Evolutionary conservation across 2,797 vertebrate species (phyloP).

Genomic region (Melanotaenia nigrans): DNA sequence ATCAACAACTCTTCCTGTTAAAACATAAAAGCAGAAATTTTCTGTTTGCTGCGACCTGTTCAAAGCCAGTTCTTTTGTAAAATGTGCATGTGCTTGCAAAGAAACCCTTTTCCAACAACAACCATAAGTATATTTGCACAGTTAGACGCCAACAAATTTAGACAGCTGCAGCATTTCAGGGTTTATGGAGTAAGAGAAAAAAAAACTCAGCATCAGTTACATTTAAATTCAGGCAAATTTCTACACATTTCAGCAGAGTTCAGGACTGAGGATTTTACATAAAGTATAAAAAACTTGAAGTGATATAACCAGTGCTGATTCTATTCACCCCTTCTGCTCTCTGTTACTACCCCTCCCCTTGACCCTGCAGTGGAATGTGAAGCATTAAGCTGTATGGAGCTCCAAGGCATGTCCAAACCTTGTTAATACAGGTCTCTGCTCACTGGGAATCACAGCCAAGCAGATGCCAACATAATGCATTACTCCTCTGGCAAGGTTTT

Average conservation of each 20-base stretch:
- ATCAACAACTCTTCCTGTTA: constrained; percentile 17
- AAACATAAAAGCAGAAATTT: constrained; percentile 24
- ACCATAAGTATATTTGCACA: not conserved
- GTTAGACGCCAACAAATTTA: constrained; percentile 18
- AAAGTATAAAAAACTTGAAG: constrained; percentile 6
- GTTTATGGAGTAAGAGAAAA: constrained; percentile 14
- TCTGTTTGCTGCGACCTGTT: constrained; percentile 3
- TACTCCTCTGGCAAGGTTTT: constrained; percentile 47
- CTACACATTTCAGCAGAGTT: constrained; percentile 12
- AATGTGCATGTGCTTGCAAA: not conserved
- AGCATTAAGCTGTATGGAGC: constrained; percentile 52
- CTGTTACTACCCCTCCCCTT: constrained; percentile 35
- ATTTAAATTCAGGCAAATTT: constrained; percentile 14
- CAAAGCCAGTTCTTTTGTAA: constrained; percentile 7
- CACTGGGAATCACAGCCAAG: constrained; percentile 53
- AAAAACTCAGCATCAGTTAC: not conserved
- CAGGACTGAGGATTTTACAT: not conserved
- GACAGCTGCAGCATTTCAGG: constrained; percentile 27
- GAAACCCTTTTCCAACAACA: not conserved
- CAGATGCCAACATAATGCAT: constrained; percentile 49
- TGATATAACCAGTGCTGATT: constrained; percentile 36
- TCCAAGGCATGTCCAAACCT: constrained; percentile 61
- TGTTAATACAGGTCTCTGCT: constrained; percentile 70
- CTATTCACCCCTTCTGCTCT: constrained; percentile 11
- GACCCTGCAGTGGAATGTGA: constrained; percentile 69